These are phyloP conservation scores for Ophiothrix spiculata DNA, from an alignment of 35 echinoderm and acorn worm genomes.

Conservation along the genomic window DNA sequence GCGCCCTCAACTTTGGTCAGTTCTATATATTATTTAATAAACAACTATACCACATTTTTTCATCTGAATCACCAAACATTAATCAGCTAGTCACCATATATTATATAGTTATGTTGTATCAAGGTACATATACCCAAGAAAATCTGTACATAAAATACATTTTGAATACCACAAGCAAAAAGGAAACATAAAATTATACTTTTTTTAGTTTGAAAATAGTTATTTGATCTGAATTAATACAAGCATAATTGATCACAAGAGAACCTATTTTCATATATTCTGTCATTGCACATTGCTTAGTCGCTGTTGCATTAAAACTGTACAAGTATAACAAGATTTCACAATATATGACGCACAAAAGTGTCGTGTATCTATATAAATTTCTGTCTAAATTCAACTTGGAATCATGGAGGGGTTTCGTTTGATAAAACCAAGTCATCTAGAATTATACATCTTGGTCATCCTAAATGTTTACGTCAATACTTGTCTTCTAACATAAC, in stretches of 20 bases:
- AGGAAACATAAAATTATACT: too few relatives aligned
- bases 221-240: conserved; percentile 13
- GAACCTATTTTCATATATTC: neutral
- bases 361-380: too few relatives aligned
- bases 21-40: conserved; percentile 1
- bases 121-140: conserved; percentile 15
- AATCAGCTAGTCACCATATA: neutral
- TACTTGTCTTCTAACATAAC: too few relatives aligned
- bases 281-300: conserved; percentile 1
- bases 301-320: neutral
- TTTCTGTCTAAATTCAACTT: too few relatives aligned
- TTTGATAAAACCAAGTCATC: too few relatives aligned
- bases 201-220: conserved; percentile 13
- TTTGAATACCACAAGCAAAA: conserved; percentile 7
- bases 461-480: too few relatives aligned
- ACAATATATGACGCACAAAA: neutral
- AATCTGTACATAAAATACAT: conserved; percentile 9
- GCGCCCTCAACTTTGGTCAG: conserved; percentile 13
- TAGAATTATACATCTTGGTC: too few relatives aligned
- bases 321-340: neutral
- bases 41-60: neutral
- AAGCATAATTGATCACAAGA: neutral
- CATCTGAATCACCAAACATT: neutral
- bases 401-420: too few relatives aligned
- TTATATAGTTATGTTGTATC: neutral